Base-by-base conservation (phyloP, 2,113 vertebrate genomes). In the Agelaius phoeniceus region DNA sequence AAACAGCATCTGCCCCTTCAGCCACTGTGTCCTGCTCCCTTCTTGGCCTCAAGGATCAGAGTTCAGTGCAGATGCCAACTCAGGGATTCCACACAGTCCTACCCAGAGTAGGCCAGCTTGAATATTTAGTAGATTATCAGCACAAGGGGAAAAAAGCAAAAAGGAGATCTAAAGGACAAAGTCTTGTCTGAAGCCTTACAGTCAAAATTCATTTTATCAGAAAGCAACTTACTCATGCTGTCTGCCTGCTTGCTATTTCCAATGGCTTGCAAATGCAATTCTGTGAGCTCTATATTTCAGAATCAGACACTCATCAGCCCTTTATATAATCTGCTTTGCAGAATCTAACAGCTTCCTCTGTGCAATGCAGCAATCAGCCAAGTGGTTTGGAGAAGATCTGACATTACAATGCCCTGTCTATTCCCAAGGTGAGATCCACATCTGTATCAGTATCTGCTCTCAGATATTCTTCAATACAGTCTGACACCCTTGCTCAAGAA, bases 41-140 rank as follows among this genome's bases (percentile, higher is more conserved):
- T 65, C 79, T 57, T 26, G 61, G 69, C 58, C 73, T 82, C 92
- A 75, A 35, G 67, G 96, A 86, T 90, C 95, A 97, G 92, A 96
- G 96, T 93, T 93, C 95, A 91, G 66, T 20, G 26, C 1, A 1
- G 39, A 67, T 33, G 48, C 18, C 7, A 82, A 33, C 49, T 75
- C 88, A 39, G 44, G 57, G 57, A 12, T 65, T 90, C 73, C 44
- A 68, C 65, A 71, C 43, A 73, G 23, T 26, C 41, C 66, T 54
- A 52, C 24, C 13, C 33, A 51, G 46, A 43, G 57, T 1, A 77
- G 62, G 68, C 9, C 6, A 31, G 48, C 44, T 77, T 55, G 65
- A 96, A n/a, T 61, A 48, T 71, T 44, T 44, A 72, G 69, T 44
- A 87, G 84, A 77, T 95, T 62, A 88, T 90, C 74, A 94, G 72